Conservation (phyloP, 2,797 vertebrate genomes). For the Esox lucius region DNA sequence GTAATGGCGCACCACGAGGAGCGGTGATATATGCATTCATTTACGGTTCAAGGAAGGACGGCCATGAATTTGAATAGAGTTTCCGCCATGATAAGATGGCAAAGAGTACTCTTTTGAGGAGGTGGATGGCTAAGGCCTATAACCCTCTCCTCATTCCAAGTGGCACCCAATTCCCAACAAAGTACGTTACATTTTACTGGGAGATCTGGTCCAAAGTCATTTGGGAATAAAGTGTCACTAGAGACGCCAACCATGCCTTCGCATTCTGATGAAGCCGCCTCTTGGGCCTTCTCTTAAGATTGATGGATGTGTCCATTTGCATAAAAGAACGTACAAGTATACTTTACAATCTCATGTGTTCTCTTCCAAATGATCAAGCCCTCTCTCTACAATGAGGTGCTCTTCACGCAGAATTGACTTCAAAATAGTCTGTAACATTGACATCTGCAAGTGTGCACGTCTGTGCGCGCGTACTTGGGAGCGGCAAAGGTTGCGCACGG, state of each 20-base stretch:
- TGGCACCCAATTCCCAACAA: neutral
- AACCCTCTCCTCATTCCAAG: constrained; percentile 12
- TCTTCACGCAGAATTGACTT: neutral
- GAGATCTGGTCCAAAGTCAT: neutral
- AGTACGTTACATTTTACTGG: neutral
- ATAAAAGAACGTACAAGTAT: neutral
- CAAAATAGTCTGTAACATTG: neutral
- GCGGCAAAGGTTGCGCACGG: too few relatives aligned
- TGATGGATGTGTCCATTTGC: neutral
- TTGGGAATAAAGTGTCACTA: too few relatives aligned
- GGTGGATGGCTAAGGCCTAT: constrained; percentile 17
- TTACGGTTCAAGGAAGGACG: constrained; percentile 17
- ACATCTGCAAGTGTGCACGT: too few relatives aligned
- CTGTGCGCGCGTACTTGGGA: too few relatives aligned
- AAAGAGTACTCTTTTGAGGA: constrained; percentile 38
- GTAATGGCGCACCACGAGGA: constrained; percentile 27
- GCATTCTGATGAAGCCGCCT: neutral
- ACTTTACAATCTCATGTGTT: neutral
- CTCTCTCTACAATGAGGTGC: neutral
- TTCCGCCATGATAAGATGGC: constrained; percentile 5
- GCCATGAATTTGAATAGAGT: constrained; percentile 16
- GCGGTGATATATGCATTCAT: constrained; percentile 29
- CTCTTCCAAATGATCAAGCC: neutral
- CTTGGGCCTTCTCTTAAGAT: neutral
- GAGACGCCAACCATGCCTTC: neutral